Percentiles rank a stretch among this genome's conserved stretches.
phyloP scores from a whole-genome alignment of 2,113 vertebrate species.

The Eclectus roratus region DNA sequence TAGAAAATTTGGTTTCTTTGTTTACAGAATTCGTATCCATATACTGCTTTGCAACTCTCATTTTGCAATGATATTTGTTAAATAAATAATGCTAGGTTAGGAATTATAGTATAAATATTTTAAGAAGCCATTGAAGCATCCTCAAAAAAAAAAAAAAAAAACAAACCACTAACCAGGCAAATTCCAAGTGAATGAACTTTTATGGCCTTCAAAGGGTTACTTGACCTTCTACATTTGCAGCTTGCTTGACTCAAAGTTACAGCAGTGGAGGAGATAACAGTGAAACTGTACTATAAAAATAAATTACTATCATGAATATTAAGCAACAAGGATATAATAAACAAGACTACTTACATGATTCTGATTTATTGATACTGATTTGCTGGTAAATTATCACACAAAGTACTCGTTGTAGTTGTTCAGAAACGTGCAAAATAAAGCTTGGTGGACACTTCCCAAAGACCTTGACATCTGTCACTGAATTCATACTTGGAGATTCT shows the following conservation, averaged over 20 bases:
- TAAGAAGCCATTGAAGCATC: conserved; percentile 12
- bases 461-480: conserved; percentile 76
- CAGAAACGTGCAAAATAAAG: conserved; percentile 76
- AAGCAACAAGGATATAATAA: conserved; percentile 89
- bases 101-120: conserved; percentile 33
- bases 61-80: conserved; percentile 37
- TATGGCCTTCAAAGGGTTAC: conserved; percentile 77
- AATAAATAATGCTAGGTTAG: conserved; percentile 52
- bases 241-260: conserved; percentile 72
- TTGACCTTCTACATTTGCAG: conserved; percentile 69
- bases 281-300: conserved; percentile 85
- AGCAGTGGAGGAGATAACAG: conserved; percentile 73
- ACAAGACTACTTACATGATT: conserved; percentile 87
- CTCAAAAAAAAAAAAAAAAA: not conserved
- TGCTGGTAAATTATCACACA: conserved; percentile 80
- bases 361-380: conserved; percentile 93
- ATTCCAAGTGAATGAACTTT: conserved; percentile 52
- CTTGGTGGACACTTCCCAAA: conserved; percentile 75
- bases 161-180: not conserved
- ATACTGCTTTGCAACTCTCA: not conserved
- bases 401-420: conserved; percentile 74
- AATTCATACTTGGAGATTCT: conserved; percentile 51
- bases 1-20: not conserved
- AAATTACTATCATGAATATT: conserved; percentile 94
- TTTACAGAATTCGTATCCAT: not conserved